These are phyloP conservation scores for Moxostoma hubbsi DNA, from an alignment of 2,797 vertebrate species.

Conservation along the genomic window DNA sequence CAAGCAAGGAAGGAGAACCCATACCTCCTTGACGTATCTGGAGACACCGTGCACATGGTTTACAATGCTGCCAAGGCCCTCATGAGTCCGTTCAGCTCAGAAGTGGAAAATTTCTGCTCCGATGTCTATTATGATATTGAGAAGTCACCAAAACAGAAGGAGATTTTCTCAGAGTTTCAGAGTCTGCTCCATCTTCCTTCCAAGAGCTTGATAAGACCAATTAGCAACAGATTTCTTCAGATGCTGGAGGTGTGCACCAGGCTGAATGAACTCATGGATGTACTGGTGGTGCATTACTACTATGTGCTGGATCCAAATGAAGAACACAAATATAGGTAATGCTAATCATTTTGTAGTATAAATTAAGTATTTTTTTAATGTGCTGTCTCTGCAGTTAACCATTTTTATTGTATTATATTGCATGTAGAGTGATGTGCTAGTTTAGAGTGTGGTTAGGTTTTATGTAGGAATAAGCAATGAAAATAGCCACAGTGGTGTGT, in stretches of 20 bases:
- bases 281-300: no score
- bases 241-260: conserved; percentile 12
- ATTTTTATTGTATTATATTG: not conserved
- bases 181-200: conserved; percentile 23
- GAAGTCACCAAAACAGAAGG: conserved; percentile 47
- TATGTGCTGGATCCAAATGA: not conserved
- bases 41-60: conserved; percentile 15
- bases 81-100: no score
- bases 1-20: no score
- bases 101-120: no score
- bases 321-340: conserved; percentile 29
- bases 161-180: conserved; percentile 38
- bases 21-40: conserved; percentile 19
- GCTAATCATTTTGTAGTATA: not conserved
- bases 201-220: conserved; percentile 16
- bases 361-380: not conserved
- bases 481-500: no score
- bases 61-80: no score
- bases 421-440: not conserved
- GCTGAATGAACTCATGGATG: conserved; percentile 4
- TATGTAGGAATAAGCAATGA: no score
- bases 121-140: no score
- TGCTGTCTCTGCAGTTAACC: not conserved
- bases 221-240: not conserved
- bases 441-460: no score